phyloP scores from a whole-genome alignment of 1,140 invertebrate genomes.

The Ruditapes philippinarum region DNA sequence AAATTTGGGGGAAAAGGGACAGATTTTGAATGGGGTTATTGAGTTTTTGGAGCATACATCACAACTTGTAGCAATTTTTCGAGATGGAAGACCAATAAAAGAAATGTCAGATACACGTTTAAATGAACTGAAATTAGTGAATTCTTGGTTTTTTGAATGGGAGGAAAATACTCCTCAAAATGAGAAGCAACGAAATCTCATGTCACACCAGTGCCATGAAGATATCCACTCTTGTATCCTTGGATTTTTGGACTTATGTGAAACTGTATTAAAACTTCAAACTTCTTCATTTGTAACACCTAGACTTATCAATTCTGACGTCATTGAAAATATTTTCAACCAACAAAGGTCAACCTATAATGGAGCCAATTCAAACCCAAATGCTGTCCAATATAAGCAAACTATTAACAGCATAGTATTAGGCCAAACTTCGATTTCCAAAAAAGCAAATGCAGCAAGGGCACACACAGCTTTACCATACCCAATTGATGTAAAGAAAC shows the following conservation, averaged over 20 bases:
- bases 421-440: constrained; percentile 43
- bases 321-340: constrained; percentile 66
- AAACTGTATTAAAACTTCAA: background rate
- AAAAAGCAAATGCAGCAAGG: constrained; percentile 59
- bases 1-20: constrained; percentile 17
- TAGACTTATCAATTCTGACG: constrained; percentile 61
- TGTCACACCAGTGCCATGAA: constrained; percentile 60
- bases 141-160: constrained; percentile 2
- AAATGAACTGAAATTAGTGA: background rate
- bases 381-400: constrained; percentile 42
- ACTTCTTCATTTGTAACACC: constrained; percentile 2
- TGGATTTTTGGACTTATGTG: constrained; percentile 46
- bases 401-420: constrained; percentile 60
- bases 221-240: constrained; percentile 50
- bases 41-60: constrained; percentile 46
- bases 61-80: constrained; percentile 47
- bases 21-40: constrained; percentile 51
- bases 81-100: constrained; percentile 52
- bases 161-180: background rate
- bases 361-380: constrained; percentile 65
- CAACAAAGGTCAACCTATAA: constrained; percentile 65
- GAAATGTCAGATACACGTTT: constrained; percentile 11
- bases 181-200: constrained; percentile 22
- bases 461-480: background rate
- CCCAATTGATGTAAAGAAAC: background rate